These are phyloP conservation scores for Malthinus seriepunctatus DNA, from an alignment of 2,888 invertebrate species.

Conservation along the genomic window DNA sequence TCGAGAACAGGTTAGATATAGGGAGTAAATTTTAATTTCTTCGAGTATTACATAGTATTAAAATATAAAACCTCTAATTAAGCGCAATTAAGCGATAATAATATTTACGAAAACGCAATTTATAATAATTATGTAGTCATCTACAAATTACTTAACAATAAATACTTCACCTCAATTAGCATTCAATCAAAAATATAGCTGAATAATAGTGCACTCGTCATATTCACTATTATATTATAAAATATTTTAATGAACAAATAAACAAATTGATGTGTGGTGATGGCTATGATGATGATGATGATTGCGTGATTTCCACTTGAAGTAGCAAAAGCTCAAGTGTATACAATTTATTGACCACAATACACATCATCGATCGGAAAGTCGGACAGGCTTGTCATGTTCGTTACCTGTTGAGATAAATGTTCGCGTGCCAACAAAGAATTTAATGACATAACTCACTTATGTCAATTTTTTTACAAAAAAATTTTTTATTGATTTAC, in stretches of 20 bases:
- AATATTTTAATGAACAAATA: constrained; percentile 6
- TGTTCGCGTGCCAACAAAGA: constrained; percentile 25
- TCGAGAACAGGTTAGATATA: too few relatives aligned
- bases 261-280: constrained; percentile 1
- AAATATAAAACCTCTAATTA: too few relatives aligned
- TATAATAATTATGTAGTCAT: too few relatives aligned
- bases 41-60: too few relatives aligned
- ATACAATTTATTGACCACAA: constrained; percentile 24
- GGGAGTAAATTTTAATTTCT: too few relatives aligned
- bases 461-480: constrained; percentile 2
- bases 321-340: constrained; percentile 13
- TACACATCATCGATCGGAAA: constrained; percentile 20
- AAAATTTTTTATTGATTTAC: neutral
- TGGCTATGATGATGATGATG: neutral
- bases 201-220: constrained; percentile 1
- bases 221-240: neutral
- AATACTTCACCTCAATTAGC: neutral
- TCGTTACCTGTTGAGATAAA: constrained; percentile 24
- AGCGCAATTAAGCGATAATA: too few relatives aligned
- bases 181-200: constrained; percentile 5
- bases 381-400: constrained; percentile 28
- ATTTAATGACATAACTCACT: constrained; percentile 23
- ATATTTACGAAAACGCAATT: too few relatives aligned
- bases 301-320: constrained; percentile 15
- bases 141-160: too few relatives aligned